Conservation (phyloP, 2,113 vertebrate species). For the Xiphophorus maculatus region DNA sequence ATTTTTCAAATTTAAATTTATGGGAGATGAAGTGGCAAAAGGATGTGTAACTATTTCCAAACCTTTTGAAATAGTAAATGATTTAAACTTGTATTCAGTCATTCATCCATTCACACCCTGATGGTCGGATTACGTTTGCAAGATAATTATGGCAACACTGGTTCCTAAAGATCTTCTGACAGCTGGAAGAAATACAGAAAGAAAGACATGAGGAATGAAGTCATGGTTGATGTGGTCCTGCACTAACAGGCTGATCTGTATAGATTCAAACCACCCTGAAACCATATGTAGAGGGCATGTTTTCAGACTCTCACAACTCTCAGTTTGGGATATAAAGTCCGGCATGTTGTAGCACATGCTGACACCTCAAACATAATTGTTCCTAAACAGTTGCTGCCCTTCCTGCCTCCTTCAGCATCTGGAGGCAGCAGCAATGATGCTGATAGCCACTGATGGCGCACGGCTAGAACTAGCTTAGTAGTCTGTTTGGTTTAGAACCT, state of each 20-base stretch:
- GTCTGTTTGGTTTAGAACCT: not conserved
- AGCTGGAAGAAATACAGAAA: not conserved
- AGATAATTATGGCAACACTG: too few species aligned
- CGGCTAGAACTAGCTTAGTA: not conserved
- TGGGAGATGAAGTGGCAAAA: too few species aligned
- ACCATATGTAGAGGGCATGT: slow-evolving; percentile 1
- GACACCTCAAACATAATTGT: slow-evolving; percentile 10
- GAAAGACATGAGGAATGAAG: slow-evolving; percentile 18
- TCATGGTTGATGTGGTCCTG: slow-evolving; percentile 4
- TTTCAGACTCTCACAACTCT: slow-evolving; percentile 13
- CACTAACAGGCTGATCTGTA: slow-evolving; percentile 3
- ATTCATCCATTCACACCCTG: too few species aligned
- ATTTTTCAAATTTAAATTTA: not conserved
- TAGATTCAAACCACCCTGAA: slow-evolving; percentile 10
- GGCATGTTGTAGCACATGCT: slow-evolving; percentile 23
- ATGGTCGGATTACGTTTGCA: too few species aligned
- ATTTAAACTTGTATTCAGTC: too few species aligned
- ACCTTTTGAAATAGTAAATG: too few species aligned
- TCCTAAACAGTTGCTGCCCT: slow-evolving; percentile 25
- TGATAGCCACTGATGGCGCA: slow-evolving; percentile 33
- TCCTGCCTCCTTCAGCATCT: slow-evolving; percentile 14
- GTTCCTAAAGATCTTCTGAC: too few species aligned
- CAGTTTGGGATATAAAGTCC: slow-evolving; percentile 38
- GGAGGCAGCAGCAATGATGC: slow-evolving; percentile 34
- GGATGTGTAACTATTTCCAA: too few species aligned